Evolutionary conservation across 92 coral and sea anemone species (phyloP), one percentile per base, ranked within the genome.

Genomic region (Hydrozoanthus gracilis): DNA sequence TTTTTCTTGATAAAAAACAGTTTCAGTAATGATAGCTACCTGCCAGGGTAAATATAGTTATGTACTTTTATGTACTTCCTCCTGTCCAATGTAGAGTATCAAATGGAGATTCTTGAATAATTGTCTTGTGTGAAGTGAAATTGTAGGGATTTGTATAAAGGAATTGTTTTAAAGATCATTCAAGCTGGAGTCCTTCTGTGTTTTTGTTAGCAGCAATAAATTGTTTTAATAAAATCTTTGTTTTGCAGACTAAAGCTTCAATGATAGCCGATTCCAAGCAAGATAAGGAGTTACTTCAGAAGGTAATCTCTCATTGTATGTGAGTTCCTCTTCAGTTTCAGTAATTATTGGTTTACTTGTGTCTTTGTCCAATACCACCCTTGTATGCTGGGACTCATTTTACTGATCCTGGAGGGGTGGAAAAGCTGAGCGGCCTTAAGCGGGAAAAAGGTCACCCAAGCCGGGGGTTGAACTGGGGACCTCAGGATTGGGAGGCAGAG

Each of bases 271-370:
- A 89, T 79, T 90, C 94, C 9, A 88, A 88, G 77, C 73, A 88
- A 48, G 95, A 94, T 77, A 91, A 91, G 72, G 95, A 91, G 71
- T 87, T 94, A 9, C 93, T 94, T 66, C 95, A 94, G 83, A 87
- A 92, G 74, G 98, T 94, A 76, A 92, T 92, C 6, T 50, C 17
- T 51, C 18, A 8, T 44, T 10, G 5, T 68, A 2, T 64, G 14
- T 3, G 9, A 9, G 12, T 11, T 58, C 15, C 15, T 8, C 16
- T 11, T 8, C 15, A 58, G 64, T 8, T 58, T 58, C 39, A 58
- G 8, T 4, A 58, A 4, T 11, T 58, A 7, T 58, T 11, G 15
- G 64, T 58, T 2, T 5, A 9, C 60, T 12, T 52, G 60, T 7
- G 12, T 12, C 2, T 52, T 52, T 12, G 8, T 5, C 60, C 8